These are phyloP conservation scores for Samia ricini DNA, from an alignment of 1,140 invertebrate genomes.

Conservation along the genomic window DNA sequence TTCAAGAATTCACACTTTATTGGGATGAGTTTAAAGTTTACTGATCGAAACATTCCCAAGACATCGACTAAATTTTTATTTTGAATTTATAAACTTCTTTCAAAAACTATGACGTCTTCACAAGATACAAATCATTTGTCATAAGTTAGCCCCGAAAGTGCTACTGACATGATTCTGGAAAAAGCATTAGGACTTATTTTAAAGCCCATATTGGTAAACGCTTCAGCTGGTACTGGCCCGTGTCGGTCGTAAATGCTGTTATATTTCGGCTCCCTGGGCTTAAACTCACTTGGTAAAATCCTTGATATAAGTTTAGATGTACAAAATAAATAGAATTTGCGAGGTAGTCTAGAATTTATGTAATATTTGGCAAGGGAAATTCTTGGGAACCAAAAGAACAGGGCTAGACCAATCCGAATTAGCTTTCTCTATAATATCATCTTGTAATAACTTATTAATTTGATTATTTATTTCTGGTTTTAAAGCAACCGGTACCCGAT, in stretches of 20 bases:
- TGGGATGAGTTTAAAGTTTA: slow-evolving; percentile 12
- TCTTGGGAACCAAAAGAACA: slow-evolving; percentile 1
- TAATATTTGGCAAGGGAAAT: slow-evolving; percentile 9
- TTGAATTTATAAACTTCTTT: background rate
- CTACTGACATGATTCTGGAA: slow-evolving; percentile 5
- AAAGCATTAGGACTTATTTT: slow-evolving; percentile 2
- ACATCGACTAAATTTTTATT: slow-evolving; percentile 6
- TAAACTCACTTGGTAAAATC: slow-evolving; percentile 1
- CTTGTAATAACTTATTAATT: slow-evolving; percentile 16
- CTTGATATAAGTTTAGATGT: slow-evolving; percentile 12
- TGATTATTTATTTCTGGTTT: slow-evolving; percentile 13
- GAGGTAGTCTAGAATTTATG: slow-evolving; percentile 9
- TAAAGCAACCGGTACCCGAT: slow-evolving; percentile 13
- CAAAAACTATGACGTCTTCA: slow-evolving; percentile 7
- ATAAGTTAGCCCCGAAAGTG: slow-evolving; percentile 9
- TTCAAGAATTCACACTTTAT: slow-evolving; percentile 11
- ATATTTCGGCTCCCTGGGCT: background rate
- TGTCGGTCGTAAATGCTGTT: slow-evolving; percentile 7
- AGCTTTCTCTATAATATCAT: slow-evolving; percentile 16
- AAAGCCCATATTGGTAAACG: slow-evolving; percentile 10
- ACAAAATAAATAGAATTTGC: slow-evolving; percentile 10
- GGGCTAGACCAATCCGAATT: slow-evolving; percentile 15
- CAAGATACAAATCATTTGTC: slow-evolving; percentile 13
- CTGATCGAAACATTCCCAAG: slow-evolving; percentile 7
- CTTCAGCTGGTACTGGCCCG: slow-evolving; percentile 12